Evolutionary conservation across 2,113 vertebrate species (phyloP), one percentile per base, ranked within the genome.

Genomic region (Amblyopsis rosae): DNA sequence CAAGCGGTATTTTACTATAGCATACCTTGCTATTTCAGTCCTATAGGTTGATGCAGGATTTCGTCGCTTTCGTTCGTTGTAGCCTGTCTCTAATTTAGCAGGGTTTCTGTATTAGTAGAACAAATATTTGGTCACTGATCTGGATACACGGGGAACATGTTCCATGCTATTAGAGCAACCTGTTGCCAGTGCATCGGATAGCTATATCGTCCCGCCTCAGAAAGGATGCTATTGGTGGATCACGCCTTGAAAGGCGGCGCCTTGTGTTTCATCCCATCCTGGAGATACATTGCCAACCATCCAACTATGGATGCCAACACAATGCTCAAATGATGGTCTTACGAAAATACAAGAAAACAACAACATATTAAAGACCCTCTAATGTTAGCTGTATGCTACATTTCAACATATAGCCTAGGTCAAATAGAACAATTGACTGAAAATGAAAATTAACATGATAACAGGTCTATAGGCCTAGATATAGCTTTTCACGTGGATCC

Each of bases 181-280:
- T 93, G 91, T 93, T 92, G 91, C 89, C 75, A 83, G 74, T 73
- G n/a, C 80, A 68, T 86, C 79, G 49, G 77, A 69, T 12, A 56
- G 64, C 16, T 50, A 0, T 54, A 0, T 65, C 51, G 66, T 54
- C 85, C 88, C 86, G 85, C 88, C 89, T 80, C 77, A 51, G 59
- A 33, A 17, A 1, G 48, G 9, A 53, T 11, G 26, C 67, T 13
- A 92, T 92, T 92, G 84, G 91, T 71, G 64, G 46, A 62, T 32
- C 55, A 61, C 9, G 61, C n/a, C 12, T 9, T 17, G 65, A 56
- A 67, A 58, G 86, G 82, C 71, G 82, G 70, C 0, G 82, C 80
- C 73, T 75, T 41, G 35, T 41, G 35, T 7, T 41, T 41, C 35
- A 41, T 6, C 35, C 35, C 35, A 41, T 41, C 35, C 35, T 41